Evolutionary conservation across 2,797 vertebrate species (phyloP).

Genomic region (Bovichtus diacanthus): DNA sequence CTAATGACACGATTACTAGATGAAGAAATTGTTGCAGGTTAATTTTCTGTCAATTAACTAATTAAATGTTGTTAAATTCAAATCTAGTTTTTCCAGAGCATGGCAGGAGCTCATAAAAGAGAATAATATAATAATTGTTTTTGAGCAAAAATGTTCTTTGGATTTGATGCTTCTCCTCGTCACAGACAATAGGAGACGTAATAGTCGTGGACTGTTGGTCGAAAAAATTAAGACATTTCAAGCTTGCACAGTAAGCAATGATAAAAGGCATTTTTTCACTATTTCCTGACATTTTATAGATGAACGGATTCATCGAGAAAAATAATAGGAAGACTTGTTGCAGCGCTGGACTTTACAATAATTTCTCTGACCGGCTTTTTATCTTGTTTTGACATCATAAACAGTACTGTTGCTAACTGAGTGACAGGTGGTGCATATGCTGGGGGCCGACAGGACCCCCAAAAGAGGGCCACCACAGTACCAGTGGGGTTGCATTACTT

Average conservation of each 20-base stretch:
- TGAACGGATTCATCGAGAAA: not conserved
- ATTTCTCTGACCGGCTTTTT: not conserved
- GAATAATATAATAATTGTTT: not conserved
- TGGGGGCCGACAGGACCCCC: not conserved
- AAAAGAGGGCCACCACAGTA: not conserved
- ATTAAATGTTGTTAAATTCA: not conserved
- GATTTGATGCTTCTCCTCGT: not conserved
- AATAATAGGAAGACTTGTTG: not conserved
- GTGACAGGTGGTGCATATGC: not conserved
- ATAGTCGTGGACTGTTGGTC: no score
- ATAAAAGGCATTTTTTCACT: not conserved
- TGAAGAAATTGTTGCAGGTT: not conserved
- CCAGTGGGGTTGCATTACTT: not conserved
- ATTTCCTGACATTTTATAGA: not conserved
- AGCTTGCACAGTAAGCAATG: not conserved
- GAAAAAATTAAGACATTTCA: not conserved
- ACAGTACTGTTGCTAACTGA: not conserved
- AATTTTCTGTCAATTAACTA: not conserved
- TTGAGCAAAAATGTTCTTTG: not conserved
- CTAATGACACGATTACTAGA: not conserved
- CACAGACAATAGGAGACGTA: not conserved
- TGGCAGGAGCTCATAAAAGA: no score
- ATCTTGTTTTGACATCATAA: not conserved
- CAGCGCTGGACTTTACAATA: not conserved
- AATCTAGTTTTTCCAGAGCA: not conserved